These are phyloP conservation scores for Ferdinandea cuprea DNA, from an alignment of 2,888 invertebrate genomes.

Conservation along the genomic window DNA sequence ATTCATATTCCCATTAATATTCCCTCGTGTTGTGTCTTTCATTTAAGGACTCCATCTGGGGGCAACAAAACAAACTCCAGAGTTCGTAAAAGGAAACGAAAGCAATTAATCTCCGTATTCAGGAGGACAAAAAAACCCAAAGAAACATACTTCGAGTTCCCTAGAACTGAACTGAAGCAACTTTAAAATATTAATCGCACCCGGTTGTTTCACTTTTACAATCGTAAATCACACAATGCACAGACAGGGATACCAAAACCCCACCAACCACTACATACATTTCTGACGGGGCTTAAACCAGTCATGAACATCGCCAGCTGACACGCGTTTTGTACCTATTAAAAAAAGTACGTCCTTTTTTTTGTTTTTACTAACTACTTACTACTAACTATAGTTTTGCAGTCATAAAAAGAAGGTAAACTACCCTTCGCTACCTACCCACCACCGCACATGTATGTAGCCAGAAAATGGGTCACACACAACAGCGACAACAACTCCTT, in stretches of 20 bases:
- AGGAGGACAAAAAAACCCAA: slow-evolving; percentile 1
- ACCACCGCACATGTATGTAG: not conserved
- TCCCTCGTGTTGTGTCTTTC: slow-evolving; percentile 56
- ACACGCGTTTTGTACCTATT: slow-evolving; percentile 60
- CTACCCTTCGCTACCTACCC: not conserved
- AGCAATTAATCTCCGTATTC: slow-evolving; percentile 71
- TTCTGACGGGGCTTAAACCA: slow-evolving; percentile 20
- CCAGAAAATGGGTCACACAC: slow-evolving; percentile 61
- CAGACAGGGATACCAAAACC: slow-evolving; percentile 17
- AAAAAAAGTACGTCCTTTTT: slow-evolving; percentile 32
- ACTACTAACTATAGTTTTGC: not conserved
- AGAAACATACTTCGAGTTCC: not conserved
- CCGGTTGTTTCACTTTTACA: slow-evolving; percentile 64
- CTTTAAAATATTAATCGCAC: slow-evolving; percentile 72
- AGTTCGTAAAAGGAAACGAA: slow-evolving; percentile 52
- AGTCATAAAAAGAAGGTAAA: slow-evolving; percentile 53
- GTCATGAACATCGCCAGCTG: slow-evolving; percentile 67
- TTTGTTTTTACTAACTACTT: slow-evolving; percentile 15
- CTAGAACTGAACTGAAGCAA: slow-evolving; percentile 45
- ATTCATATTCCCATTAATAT: slow-evolving; percentile 69
- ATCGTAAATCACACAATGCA: slow-evolving; percentile 62
- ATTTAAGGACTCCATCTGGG: slow-evolving; percentile 41
- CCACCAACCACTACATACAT: not conserved
- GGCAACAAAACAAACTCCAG: not conserved
- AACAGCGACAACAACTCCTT: slow-evolving; percentile 20